Percentiles rank a stretch among this genome's conserved stretches.
Evolutionary conservation across 64 coral and sea anemone genomes (phyloP).

Genomic region (Montipora efflorescens): DNA sequence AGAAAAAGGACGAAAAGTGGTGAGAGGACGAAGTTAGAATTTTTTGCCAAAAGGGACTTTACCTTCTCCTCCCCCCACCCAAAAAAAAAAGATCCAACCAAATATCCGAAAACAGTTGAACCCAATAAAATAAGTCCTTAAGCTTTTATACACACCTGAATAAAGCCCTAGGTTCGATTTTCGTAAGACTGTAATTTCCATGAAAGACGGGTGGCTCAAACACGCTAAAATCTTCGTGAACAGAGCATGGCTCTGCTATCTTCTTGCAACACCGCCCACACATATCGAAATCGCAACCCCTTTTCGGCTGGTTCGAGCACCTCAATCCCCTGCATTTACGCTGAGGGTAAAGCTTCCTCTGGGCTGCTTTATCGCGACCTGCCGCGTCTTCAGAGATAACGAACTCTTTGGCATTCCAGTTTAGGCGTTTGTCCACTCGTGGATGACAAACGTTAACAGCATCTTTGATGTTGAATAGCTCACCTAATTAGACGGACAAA

Average conservation of each 20-base stretch:
- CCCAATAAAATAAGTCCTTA: too few relatives aligned
- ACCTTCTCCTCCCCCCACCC: too few relatives aligned
- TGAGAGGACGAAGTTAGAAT: too few relatives aligned
- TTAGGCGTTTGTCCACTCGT: background rate
- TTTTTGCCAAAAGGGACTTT: too few relatives aligned
- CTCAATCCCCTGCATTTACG: constrained; percentile 64
- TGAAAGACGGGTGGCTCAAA: constrained; percentile 66
- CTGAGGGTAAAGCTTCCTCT: constrained; percentile 3
- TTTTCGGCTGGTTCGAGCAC: constrained; percentile 91
- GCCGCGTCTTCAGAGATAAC: constrained; percentile 18
- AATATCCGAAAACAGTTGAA: too few relatives aligned
- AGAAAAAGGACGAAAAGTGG: too few relatives aligned
- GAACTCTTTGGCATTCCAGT: constrained; percentile 56
- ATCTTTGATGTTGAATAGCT: constrained; percentile 90
- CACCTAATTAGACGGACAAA: constrained; percentile 53
- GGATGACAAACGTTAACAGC: constrained; percentile 72
- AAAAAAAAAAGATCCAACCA: too few relatives aligned
- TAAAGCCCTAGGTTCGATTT: constrained; percentile 79
- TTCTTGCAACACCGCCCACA: constrained; percentile 91
- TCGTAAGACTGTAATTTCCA: constrained; percentile 70
- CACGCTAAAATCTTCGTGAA: constrained; percentile 73
- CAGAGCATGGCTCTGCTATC: constrained; percentile 74
- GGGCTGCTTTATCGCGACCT: constrained; percentile 9
- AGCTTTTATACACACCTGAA: background rate
- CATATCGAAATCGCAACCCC: constrained; percentile 87